These are phyloP conservation scores for Callocephalon fimbriatum DNA, from an alignment of 2,113 vertebrate genomes.

Conservation along the genomic window DNA sequence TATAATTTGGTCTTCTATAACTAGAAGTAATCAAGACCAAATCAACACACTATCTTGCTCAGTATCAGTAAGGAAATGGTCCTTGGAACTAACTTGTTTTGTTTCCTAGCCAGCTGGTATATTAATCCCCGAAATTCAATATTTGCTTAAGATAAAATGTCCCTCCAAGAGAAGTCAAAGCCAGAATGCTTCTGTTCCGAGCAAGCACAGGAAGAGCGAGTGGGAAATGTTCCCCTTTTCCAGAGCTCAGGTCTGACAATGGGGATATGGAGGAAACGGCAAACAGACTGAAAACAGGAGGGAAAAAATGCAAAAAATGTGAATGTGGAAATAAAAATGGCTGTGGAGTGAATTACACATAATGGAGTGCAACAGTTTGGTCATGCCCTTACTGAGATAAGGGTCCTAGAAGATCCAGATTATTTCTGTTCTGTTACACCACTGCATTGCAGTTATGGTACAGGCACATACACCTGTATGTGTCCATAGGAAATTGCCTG, in stretches of 20 bases:
- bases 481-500: background rate
- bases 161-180: background rate
- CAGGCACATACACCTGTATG: too few species aligned
- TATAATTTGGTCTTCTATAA: background rate
- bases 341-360: background rate
- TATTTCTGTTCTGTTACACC: background rate
- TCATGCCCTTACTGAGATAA: background rate
- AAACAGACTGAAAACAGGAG: background rate
- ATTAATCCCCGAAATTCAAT: conserved; percentile 41
- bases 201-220: background rate
- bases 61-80: background rate
- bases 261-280: background rate
- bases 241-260: background rate
- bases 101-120: background rate
- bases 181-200: background rate
- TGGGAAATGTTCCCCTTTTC: background rate
- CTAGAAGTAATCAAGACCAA: background rate
- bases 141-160: conserved; percentile 42
- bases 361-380: background rate
- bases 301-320: background rate
- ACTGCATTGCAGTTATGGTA: background rate
- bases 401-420: background rate
- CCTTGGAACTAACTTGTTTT: background rate
- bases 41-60: background rate
- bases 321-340: background rate